Base-by-base conservation (phyloP, 2,113 vertebrate genomes). In the Uria lomvia region DNA sequence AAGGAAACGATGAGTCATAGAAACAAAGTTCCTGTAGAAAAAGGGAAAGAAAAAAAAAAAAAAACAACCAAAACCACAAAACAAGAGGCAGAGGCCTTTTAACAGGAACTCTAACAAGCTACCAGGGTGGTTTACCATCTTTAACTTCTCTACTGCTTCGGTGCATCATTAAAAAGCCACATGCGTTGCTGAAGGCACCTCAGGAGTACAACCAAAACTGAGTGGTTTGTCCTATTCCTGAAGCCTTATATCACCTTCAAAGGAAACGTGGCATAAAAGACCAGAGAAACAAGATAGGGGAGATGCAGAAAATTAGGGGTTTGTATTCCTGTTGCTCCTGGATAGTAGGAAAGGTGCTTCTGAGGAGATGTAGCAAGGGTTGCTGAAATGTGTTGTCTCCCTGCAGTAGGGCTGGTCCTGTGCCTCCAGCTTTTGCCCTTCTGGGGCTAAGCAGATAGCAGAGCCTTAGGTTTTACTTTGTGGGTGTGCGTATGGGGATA, bases 261-360 rank as follows among this genome's bases (percentile, higher is more conserved):
- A 45, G 4, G 11, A 34, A 67, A 24, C 0, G 2, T n/a, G 20
- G 27, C 40, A 53, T 19, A 14, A 43, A 2, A 80, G 4, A 43
- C 16, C 16, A 3, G 34, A 81, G 45, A 43, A 67, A 29, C 3
- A 60, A 5, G 8, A 9, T 24, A 24, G 7, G 8, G 9, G 13
- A 49, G 11, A 43, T 26, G n/a, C 21, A 36, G 19, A 78, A 77
- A 63, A 78, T 3, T 4, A 40, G 3, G 3, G 5, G 3, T 40
- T 27, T n/a, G 2, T 21, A 29, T 60, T 60, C 4, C 24, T 62
- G 0, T 59, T 58, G 10, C 8, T 70, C 19, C 45, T 49, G 34
- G 43, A 47, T 38, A 52, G 9, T 4, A 70, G 14, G 19, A 38
- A 74, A 65, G 16, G 21, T 65, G 32, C 12, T 79, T 59, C n/a